Conservation (phyloP, 1,140 invertebrate genomes). For the Drosophila busckii region DNA sequence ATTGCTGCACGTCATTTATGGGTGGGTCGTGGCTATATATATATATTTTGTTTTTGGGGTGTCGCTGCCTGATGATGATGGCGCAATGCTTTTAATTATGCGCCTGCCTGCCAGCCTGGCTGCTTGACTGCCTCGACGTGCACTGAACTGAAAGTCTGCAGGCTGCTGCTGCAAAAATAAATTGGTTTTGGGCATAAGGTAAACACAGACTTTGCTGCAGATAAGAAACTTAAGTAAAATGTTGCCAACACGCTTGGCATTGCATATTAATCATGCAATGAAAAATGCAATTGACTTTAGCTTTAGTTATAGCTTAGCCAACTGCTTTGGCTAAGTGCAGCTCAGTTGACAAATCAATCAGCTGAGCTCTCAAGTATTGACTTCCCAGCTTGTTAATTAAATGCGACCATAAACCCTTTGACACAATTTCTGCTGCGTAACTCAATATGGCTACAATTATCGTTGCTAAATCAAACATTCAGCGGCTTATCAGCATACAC, state of each 20-base stretch:
- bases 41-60: no score
- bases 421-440: conserved; percentile 19
- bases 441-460: conserved; percentile 37
- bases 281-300: no score
- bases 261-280: conserved; percentile 13
- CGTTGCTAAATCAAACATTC: conserved; percentile 13
- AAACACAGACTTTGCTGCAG: background rate
- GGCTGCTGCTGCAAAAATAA: conserved; percentile 13
- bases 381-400: background rate
- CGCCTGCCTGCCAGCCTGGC: conserved; percentile 35
- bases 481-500: background rate
- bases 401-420: background rate
- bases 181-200: conserved; percentile 21
- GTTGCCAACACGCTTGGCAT: background rate
- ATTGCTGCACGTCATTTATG: conserved; percentile 68
- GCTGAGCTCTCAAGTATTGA: no score
- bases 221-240: background rate
- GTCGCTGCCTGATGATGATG: conserved; percentile 21
- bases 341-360: no score
- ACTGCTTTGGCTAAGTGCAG: background rate
- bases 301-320: no score
- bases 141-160: conserved; percentile 26
- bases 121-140: no score
- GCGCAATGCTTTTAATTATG: conserved; percentile 68
- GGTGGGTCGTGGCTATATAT: conserved; percentile 39